A percentile compares a stretch with the other conserved stretches of the same genome.
phyloP scores from a whole-genome alignment of 2,113 vertebrate genomes.

The Sinocyclocheilus maitianheensis region DNA sequence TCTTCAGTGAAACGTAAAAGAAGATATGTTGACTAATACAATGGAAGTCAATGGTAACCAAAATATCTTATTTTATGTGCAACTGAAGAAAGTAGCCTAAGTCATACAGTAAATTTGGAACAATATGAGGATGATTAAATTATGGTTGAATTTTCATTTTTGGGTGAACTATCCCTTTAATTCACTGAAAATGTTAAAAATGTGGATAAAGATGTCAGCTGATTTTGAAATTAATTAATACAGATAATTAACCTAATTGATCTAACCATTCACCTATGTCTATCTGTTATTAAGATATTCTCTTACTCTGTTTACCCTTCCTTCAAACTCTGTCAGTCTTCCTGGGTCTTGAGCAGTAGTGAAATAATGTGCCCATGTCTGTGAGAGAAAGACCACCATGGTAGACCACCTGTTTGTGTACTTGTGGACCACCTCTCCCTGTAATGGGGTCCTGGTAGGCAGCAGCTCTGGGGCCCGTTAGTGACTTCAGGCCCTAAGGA shows the following conservation, averaged over 20 bases:
- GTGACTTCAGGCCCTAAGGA: conserved; percentile 57
- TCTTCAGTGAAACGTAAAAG: neutral
- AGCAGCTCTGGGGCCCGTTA: conserved; percentile 60
- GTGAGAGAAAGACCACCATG: conserved; percentile 68
- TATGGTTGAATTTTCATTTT: too few species aligned
- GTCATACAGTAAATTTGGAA: too few species aligned
- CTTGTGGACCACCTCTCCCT: conserved; percentile 65
- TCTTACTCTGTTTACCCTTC: neutral
- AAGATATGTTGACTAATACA: too few species aligned
- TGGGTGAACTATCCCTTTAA: too few species aligned
- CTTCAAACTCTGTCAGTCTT: neutral
- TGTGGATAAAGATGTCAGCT: neutral
- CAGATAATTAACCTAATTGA: neutral
- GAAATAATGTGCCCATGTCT: conserved; percentile 17
- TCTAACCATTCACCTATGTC: neutral
- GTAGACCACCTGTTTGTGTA: conserved; percentile 77
- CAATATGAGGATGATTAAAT: too few species aligned
- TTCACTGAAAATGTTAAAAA: neutral
- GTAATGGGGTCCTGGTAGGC: conserved; percentile 60
- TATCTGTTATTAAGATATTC: neutral
- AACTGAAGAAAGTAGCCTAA: too few species aligned
- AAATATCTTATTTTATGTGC: too few species aligned
- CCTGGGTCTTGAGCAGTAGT: conserved; percentile 12
- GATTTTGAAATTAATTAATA: neutral
- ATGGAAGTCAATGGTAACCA: too few species aligned